Percentiles rank a stretch among this genome's conserved stretches.
phyloP scores from a whole-genome alignment of 1,140 invertebrate genomes.

The Sesamia nonagrioides region DNA sequence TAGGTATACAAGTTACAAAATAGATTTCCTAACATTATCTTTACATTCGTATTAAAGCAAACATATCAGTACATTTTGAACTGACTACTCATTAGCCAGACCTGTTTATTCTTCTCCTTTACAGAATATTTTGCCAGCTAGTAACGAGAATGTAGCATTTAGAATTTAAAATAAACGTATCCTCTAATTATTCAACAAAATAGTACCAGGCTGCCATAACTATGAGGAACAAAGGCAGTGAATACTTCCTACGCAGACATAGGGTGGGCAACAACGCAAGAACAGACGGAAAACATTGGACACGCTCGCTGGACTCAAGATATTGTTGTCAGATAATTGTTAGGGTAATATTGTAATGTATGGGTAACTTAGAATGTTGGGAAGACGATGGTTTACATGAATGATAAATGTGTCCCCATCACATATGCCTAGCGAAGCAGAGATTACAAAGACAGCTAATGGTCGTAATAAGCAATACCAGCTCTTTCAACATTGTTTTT shows the following conservation, averaged over 20 bases:
- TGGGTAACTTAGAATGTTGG: too few relatives aligned
- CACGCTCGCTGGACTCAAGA: conserved; percentile 57
- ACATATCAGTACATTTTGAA: too few relatives aligned
- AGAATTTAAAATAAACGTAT: conserved; percentile 18
- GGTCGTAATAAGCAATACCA: too few relatives aligned
- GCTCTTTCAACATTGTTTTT: too few relatives aligned
- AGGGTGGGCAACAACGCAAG: conserved; percentile 62
- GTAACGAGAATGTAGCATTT: not conserved
- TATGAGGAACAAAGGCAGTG: conserved; percentile 27
- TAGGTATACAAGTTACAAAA: too few relatives aligned
- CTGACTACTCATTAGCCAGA: too few relatives aligned
- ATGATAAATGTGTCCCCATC: not conserved
- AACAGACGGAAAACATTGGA: conserved; percentile 72
- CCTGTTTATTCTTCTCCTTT: not conserved
- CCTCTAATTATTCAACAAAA: conserved; percentile 24
- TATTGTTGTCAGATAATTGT: not conserved
- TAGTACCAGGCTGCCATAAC: conserved; percentile 27
- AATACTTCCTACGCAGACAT: conserved; percentile 57
- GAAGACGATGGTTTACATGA: not conserved
- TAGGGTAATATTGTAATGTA: conserved; percentile 6
- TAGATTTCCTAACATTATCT: too few relatives aligned
- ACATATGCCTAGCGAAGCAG: too few relatives aligned
- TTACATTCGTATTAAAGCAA: too few relatives aligned
- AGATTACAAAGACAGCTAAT: too few relatives aligned
- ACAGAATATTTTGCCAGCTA: not conserved